Evolutionary conservation across 2,113 vertebrate genomes (phyloP).

Genomic region (Stictonetta naevosa): DNA sequence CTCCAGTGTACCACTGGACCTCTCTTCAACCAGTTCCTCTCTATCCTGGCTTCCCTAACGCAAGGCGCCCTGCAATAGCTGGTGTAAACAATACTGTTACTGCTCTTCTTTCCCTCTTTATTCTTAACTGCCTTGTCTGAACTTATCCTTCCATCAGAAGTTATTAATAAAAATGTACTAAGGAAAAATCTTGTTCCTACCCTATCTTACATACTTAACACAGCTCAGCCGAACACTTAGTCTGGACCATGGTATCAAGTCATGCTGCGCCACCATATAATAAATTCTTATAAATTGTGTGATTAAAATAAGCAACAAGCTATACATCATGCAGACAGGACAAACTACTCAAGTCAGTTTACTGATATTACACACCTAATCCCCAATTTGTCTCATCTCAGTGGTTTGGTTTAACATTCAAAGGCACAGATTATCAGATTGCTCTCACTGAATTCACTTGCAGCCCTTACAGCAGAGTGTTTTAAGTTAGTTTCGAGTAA

Average conservation of each 20-base stretch:
- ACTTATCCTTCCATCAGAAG: conserved; percentile 28
- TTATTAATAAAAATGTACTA: neutral
- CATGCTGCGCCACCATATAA: neutral
- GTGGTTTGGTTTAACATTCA: neutral
- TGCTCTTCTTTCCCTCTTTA: neutral
- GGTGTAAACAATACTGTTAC: neutral
- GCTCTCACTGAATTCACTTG: neutral
- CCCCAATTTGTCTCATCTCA: neutral
- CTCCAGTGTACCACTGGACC: neutral
- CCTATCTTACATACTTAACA: neutral
- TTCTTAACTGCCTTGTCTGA: neutral
- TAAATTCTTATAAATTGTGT: neutral
- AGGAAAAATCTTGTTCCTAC: conserved; percentile 13
- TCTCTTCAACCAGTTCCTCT: neutral
- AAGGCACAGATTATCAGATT: neutral
- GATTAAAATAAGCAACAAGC: conserved; percentile 11
- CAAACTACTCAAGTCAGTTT: neutral
- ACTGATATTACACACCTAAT: neutral
- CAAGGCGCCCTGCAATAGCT: neutral
- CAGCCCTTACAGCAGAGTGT: neutral
- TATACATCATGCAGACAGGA: neutral
- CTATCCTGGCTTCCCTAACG: neutral
- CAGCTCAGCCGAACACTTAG: neutral
- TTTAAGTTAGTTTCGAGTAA: neutral
- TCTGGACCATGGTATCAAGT: neutral